Evolutionary conservation across 2,113 vertebrate genomes (phyloP).

Genomic region (Neogobius melanostomus): DNA sequence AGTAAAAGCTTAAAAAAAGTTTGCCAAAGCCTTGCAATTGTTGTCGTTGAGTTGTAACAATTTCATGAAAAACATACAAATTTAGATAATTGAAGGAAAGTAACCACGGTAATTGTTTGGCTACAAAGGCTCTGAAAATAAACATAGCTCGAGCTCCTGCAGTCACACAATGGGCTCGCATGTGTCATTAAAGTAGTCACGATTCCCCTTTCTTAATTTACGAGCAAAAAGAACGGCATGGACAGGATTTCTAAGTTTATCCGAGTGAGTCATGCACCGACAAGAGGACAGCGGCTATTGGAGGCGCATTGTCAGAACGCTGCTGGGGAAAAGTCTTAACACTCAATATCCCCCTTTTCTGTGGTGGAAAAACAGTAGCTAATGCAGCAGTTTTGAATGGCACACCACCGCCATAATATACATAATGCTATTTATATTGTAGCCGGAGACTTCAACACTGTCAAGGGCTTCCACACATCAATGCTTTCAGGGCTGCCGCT

Average conservation of each 20-base stretch:
- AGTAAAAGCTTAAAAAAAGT: too few species aligned
- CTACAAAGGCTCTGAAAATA: too few species aligned
- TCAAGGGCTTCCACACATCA: not conserved
- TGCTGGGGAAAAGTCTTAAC: not conserved
- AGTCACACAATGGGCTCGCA: too few species aligned
- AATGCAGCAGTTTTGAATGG: not conserved
- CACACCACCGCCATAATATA: not conserved
- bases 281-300: not conserved
- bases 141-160: too few species aligned
- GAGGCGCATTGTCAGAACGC: conserved; percentile 1
- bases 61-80: too few species aligned
- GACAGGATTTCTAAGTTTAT: not conserved
- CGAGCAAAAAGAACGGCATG: too few species aligned
- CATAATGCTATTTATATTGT: not conserved
- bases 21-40: too few species aligned
- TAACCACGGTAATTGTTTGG: too few species aligned
- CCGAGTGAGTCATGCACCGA: not conserved
- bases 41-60: too few species aligned
- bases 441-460: not conserved
- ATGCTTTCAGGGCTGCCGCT: not conserved
- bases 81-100: too few species aligned
- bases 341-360: not conserved
- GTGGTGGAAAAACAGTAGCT: not conserved
- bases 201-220: too few species aligned
- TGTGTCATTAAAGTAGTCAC: too few species aligned